These are phyloP conservation scores for Notiomystis cincta DNA, from an alignment of 2,113 vertebrate species.

Conservation along the genomic window DNA sequence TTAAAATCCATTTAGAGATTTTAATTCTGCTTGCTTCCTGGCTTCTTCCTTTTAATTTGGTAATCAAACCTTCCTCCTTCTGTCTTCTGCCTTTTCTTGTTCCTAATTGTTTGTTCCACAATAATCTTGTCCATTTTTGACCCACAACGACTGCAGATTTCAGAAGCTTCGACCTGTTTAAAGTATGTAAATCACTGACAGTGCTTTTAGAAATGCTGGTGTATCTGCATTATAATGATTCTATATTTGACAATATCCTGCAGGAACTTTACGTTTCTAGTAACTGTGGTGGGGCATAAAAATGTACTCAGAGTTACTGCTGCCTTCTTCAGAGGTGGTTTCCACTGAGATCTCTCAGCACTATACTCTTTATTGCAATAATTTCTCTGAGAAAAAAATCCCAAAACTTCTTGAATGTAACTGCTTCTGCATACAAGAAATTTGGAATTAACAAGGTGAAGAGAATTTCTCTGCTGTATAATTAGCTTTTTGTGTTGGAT, in stretches of 20 bases:
- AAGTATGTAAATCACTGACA: not conserved
- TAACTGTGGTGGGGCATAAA: not conserved
- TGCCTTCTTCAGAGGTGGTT: not conserved
- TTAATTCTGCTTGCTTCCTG: not conserved
- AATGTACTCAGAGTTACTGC: not conserved
- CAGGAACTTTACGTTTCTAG: not conserved
- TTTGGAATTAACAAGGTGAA: not conserved
- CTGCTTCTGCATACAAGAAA: not conserved
- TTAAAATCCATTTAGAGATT: not conserved
- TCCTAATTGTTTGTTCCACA: not conserved
- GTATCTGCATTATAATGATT: not conserved
- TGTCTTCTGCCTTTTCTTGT: not conserved
- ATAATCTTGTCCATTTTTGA: not conserved
- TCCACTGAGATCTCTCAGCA: not conserved
- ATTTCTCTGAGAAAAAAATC: not conserved
- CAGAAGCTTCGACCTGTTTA: not conserved
- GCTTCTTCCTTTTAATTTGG: not conserved
- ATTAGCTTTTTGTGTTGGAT: not conserved
- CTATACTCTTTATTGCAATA: not conserved
- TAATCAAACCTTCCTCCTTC: not conserved
- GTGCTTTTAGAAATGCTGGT: not conserved
- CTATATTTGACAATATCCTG: not conserved
- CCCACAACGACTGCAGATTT: not conserved
- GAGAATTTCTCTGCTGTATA: not conserved
- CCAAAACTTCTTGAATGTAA: not conserved